These are phyloP conservation scores for Hydropsyche betteni DNA, from an alignment of 2,888 invertebrate genomes.

Conservation along the genomic window DNA sequence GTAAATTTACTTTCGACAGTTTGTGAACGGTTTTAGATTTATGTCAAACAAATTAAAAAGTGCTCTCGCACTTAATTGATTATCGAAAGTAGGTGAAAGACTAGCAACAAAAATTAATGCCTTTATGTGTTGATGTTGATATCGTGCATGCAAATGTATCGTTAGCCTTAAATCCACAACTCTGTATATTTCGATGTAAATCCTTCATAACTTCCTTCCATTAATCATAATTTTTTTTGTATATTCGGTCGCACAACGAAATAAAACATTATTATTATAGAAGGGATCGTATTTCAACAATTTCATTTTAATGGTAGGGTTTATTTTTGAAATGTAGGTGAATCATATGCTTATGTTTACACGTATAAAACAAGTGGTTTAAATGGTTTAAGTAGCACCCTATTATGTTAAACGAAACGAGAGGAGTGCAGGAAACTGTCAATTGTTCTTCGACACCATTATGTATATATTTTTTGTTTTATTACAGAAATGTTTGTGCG, in stretches of 20 bases:
- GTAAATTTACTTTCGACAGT: no score
- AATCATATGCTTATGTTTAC: no score
- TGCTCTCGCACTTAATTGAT: no score
- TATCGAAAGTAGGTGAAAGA: no score
- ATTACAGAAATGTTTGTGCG: no score
- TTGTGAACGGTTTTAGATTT: no score
- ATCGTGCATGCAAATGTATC: conserved; percentile 26
- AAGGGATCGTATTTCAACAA: no score
- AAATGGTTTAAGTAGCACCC: not conserved
- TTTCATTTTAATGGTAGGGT: no score
- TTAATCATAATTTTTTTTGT: conserved; percentile 20
- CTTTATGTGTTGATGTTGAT: not conserved
- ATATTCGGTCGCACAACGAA: not conserved
- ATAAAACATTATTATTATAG: not conserved
- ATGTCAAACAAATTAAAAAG: no score
- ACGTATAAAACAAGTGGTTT: not conserved
- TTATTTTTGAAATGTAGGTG: no score
- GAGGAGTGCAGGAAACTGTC: conserved; percentile 19
- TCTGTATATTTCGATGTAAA: not conserved
- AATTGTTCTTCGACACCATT: conserved; percentile 19
- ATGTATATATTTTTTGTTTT: not conserved
- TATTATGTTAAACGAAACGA: conserved; percentile 10
- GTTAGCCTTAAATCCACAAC: not conserved
- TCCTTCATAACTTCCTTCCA: conserved; percentile 17
- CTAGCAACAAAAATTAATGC: no score